These are phyloP conservation scores for Petrolisthes manimaculis DNA, from an alignment of 2,888 invertebrate genomes.

Conservation along the genomic window DNA sequence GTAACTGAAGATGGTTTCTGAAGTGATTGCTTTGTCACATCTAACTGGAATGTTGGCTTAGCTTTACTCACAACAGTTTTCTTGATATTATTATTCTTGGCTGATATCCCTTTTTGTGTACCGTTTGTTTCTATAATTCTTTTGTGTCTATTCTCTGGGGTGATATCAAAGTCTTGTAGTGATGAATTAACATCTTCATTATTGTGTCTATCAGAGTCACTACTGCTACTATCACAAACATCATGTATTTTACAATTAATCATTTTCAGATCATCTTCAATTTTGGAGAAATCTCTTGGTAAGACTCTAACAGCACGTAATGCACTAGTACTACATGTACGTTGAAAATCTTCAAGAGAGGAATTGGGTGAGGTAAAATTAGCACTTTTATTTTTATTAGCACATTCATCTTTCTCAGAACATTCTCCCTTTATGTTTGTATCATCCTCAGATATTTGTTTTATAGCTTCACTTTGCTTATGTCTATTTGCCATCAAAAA, in stretches of 20 bases:
- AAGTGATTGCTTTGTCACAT: not conserved
- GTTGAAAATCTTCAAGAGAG: too few species aligned
- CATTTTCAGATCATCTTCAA: too few species aligned
- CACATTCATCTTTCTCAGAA: not conserved
- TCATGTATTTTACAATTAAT: too few species aligned
- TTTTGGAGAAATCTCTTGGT: too few species aligned
- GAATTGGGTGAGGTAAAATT: too few species aligned
- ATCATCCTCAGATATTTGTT: slow-evolving; percentile 12
- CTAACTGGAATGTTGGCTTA: not conserved
- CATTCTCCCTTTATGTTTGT: not conserved
- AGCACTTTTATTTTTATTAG: not conserved
- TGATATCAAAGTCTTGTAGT: slow-evolving; percentile 42
- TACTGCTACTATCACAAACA: too few species aligned
- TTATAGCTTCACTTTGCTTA: slow-evolving; percentile 29
- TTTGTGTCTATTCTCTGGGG: not conserved
- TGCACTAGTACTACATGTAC: too few species aligned
- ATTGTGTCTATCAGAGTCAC: too few species aligned
- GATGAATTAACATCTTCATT: slow-evolving; percentile 36
- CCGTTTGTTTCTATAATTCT: not conserved
- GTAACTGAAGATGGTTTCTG: too few species aligned
- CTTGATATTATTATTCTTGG: not conserved
- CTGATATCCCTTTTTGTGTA: not conserved
- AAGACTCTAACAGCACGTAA: too few species aligned
- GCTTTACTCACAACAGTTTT: not conserved
- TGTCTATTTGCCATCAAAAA: slow-evolving; percentile 50